phyloP scores from a whole-genome alignment of 2,888 invertebrate species.

The Phyllotreta striolata region DNA sequence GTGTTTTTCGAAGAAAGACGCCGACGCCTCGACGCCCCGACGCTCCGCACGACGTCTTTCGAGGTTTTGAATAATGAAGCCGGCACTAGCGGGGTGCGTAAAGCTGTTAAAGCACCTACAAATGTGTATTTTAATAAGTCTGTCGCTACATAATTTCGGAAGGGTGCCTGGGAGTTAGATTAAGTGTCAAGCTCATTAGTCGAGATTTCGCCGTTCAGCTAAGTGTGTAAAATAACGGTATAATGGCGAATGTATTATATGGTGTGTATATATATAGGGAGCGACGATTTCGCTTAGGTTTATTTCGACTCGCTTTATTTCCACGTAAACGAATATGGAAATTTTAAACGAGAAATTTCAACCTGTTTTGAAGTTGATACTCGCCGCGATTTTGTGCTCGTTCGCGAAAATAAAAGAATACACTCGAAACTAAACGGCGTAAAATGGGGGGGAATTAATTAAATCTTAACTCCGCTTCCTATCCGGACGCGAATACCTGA shows the following conservation, averaged over 20 bases:
- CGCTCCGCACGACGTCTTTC: too few species aligned
- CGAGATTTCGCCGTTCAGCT: constrained; percentile 35
- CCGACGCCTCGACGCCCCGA: too few species aligned
- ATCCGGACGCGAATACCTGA: too few species aligned
- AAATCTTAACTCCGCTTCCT: too few species aligned
- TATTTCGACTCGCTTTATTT: too few species aligned
- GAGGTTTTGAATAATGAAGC: constrained; percentile 32
- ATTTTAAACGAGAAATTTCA: not conserved
- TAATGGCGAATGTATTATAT: constrained; percentile 20
- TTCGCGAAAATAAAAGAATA: too few species aligned
- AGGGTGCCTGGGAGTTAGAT: constrained; percentile 36
- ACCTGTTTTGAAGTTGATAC: too few species aligned
- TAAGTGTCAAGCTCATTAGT: constrained; percentile 40
- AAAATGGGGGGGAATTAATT: too few species aligned
- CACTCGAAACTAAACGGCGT: too few species aligned
- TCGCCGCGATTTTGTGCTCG: too few species aligned
- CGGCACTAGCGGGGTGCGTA: constrained; percentile 30
- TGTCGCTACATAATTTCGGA: constrained; percentile 38
- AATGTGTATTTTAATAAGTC: constrained; percentile 39
- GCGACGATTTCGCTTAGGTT: constrained; percentile 29
- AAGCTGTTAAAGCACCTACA: constrained; percentile 35
- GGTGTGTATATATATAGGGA: too few species aligned
- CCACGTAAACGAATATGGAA: constrained; percentile 5
- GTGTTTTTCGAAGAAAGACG: too few species aligned
- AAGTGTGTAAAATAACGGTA: constrained; percentile 34